Percentiles rank a stretch among this genome's conserved stretches.
Conservation (phyloP, 2,113 vertebrate genomes). For the Edolisoma coerulescens region DNA sequence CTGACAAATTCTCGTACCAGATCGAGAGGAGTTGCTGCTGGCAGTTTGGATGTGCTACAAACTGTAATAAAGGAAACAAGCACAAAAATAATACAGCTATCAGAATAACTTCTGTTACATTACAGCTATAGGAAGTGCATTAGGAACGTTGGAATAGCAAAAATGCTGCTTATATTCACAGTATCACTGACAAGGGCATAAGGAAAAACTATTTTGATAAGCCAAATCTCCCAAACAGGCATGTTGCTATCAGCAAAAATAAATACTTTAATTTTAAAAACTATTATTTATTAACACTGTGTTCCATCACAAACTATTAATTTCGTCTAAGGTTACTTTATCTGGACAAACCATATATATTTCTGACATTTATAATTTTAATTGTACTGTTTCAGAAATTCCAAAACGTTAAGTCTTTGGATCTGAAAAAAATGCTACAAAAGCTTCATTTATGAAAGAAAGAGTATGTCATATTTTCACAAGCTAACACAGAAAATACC, state of each 20-base stretch:
- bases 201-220: neutral
- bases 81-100: neutral
- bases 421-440: neutral
- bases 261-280: neutral
- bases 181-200: neutral
- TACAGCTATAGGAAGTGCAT: neutral
- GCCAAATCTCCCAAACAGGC: neutral
- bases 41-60: conserved; percentile 97
- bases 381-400: neutral
- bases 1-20: conserved; percentile 93
- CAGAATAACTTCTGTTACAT: neutral
- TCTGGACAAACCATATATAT: neutral
- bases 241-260: neutral
- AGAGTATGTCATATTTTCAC: neutral
- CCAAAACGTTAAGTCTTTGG: neutral
- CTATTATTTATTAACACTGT: neutral
- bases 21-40: conserved; percentile 95
- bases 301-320: neutral
- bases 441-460: neutral
- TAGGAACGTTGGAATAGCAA: neutral
- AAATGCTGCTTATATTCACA: neutral
- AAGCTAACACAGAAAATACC: neutral
- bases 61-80: conserved; percentile 46
- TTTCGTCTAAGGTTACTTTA: neutral
- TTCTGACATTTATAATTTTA: neutral